Evolutionary conservation across 2,797 vertebrate genomes (phyloP).

Genomic region (Siniperca scherzeri): DNA sequence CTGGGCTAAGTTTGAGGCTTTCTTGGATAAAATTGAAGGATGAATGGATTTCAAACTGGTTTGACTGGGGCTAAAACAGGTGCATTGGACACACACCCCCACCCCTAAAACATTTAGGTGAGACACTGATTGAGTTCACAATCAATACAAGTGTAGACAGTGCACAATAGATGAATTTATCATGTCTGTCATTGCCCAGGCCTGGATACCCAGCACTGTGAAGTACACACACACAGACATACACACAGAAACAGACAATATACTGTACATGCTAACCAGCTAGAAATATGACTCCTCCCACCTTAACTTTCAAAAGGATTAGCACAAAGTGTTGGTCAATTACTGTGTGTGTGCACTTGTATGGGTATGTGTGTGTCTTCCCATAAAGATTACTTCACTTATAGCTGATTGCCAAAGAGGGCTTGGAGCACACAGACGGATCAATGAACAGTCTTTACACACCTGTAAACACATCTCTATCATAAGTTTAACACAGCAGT

Average conservation of each 20-base stretch:
- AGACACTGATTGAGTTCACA: conserved; percentile 24
- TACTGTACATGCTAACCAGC: conserved; percentile 52
- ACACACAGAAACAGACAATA: conserved; percentile 11
- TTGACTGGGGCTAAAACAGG: not conserved
- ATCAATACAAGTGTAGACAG: conserved; percentile 19
- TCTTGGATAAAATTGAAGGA: not conserved
- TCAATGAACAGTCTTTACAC: conserved; percentile 44
- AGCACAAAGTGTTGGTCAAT: conserved; percentile 5
- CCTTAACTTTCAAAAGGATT: conserved; percentile 27
- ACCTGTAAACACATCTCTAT: conserved; percentile 34
- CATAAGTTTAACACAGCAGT: conserved; percentile 27
- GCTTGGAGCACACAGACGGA: conserved; percentile 9
- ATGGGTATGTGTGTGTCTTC: conserved; percentile 11
- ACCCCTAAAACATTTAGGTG: conserved; percentile 4
- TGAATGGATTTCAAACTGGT: not conserved
- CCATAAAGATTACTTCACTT: not conserved
- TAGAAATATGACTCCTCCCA: conserved; percentile 13
- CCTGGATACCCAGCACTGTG: not conserved
- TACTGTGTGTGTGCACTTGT: not conserved
- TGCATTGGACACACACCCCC: not conserved
- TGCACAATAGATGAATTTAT: conserved; percentile 13
- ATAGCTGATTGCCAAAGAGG: conserved; percentile 8
- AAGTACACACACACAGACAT: not conserved
- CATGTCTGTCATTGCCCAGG: not conserved
- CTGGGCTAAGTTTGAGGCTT: not conserved